Base-by-base conservation (phyloP, 2,113 vertebrate genomes). In the Tragulus kanchil region DNA sequence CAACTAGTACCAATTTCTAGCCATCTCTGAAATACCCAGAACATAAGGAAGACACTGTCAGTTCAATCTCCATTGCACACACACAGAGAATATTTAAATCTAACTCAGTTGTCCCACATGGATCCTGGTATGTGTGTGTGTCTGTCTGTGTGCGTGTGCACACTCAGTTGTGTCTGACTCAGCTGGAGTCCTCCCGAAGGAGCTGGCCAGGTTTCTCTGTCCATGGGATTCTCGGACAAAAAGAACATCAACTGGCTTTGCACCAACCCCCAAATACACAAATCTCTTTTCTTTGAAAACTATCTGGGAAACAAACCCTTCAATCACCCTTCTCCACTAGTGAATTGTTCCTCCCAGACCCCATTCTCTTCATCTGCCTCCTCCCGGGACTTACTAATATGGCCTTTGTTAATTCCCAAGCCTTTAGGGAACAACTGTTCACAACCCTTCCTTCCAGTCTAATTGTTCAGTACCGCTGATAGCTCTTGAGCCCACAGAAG, bases 391-490 rank as follows among this genome's bases (percentile, higher is more conserved):
- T 92, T 83, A 93, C 97, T 96, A 98, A 97, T 94, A 65, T 54
- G 62, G 78, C 73, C 98, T 98, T 98, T 97, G 93, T 95, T 64
- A 83, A 90, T 89, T 94, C n/a, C 73, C 69, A 65, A 86, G 92
- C 58, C 87, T 95, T 78, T 61, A 65, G 69, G 86, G 96, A 93
- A 75, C 59, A 48, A 89, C 96, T 50, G 56, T 89, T 91, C 92
- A 69, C 95, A 91, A 23, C 75, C 77, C 16, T 89, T 96, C 86
- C 93, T 86, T 64, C 96, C 85, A 86, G 95, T 97, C 97, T 97
- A 95, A 96, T 97, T 98, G 98, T 97, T 97, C 98, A 97, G 98
- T 95, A 95, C 93, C 85, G 97, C 98, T 98, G 97, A 94, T 71
- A 95, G 98, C 81, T 97, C 59, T 84, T 8, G 86, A 97, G 92